Percentiles rank a stretch among this genome's conserved stretches.
These are phyloP conservation scores for Siniperca knerii DNA, from an alignment of 2,113 vertebrate species.

Conservation along the genomic window DNA sequence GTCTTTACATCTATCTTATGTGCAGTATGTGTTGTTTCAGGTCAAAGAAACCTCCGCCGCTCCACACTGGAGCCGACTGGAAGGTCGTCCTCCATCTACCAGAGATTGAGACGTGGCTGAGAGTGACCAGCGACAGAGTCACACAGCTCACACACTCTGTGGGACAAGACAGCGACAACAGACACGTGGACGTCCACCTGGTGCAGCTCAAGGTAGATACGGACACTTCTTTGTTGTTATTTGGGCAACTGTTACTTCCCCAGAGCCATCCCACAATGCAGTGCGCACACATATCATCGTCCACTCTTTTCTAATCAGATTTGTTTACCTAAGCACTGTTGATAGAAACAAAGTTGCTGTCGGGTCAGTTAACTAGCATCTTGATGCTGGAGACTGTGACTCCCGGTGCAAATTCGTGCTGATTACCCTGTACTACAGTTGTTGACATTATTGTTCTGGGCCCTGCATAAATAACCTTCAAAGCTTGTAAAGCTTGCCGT, in stretches of 20 bases:
- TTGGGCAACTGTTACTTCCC: neutral
- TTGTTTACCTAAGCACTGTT: too few species aligned
- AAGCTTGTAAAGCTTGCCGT: neutral
- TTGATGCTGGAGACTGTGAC: neutral
- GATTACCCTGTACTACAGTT: neutral
- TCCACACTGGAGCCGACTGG: conserved; percentile 96
- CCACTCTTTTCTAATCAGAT: too few species aligned
- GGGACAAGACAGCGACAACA: conserved; percentile 90
- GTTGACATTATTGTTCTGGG: neutral
- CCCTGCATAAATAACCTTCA: neutral
- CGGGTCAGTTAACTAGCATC: neutral
- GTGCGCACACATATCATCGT: too few species aligned
- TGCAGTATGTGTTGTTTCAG: conserved; percentile 7
- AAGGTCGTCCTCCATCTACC: conserved; percentile 97
- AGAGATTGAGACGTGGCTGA: conserved; percentile 97
- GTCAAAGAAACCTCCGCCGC: conserved; percentile 90
- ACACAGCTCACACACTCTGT: conserved; percentile 94
- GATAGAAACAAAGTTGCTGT: too few species aligned
- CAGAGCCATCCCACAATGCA: too few species aligned
- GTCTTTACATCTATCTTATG: neutral
- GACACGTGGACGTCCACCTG: conserved; percentile 95
- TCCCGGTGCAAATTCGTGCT: neutral
- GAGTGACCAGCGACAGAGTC: conserved; percentile 90
- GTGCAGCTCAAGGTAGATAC: conserved; percentile 95
- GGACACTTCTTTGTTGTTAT: neutral